A percentile compares a stretch with the other conserved stretches of the same genome.
These are phyloP conservation scores for Rhogogaster chlorosoma DNA, from an alignment of 2,888 invertebrate species.

Conservation along the genomic window DNA sequence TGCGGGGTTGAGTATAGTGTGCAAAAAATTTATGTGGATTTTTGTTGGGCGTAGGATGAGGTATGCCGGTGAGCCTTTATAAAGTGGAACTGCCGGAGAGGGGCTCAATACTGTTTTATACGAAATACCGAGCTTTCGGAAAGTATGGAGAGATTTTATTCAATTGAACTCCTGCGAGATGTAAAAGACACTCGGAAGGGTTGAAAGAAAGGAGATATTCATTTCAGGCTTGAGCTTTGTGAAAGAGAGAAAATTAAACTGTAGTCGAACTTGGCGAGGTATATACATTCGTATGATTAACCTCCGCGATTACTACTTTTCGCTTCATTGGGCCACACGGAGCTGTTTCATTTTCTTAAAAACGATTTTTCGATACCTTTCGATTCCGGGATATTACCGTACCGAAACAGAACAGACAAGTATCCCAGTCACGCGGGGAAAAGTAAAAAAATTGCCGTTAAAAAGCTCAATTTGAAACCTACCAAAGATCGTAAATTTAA, in stretches of 20 bases:
- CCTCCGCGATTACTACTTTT: too few relatives aligned
- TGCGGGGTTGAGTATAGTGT: background rate
- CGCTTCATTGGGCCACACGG: too few relatives aligned
- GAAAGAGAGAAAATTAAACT: background rate
- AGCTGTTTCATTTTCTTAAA: too few relatives aligned
- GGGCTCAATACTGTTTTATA: constrained; percentile 23
- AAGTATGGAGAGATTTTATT: background rate
- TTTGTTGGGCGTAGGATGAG: background rate
- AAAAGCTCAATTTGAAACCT: background rate
- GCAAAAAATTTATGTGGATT: constrained; percentile 14
- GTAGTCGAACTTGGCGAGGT: too few relatives aligned
- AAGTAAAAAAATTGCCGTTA: too few relatives aligned
- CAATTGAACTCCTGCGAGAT: background rate
- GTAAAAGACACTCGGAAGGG: background rate
- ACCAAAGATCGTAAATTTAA: background rate
- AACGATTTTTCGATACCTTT: too few relatives aligned
- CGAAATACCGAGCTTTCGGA: background rate
- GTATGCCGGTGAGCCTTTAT: background rate
- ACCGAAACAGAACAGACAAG: too few relatives aligned
- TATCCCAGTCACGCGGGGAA: too few relatives aligned
- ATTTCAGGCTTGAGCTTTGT: background rate
- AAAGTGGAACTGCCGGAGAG: background rate
- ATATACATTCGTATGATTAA: too few relatives aligned
- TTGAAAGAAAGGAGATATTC: background rate
- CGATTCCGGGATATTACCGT: too few relatives aligned